Evolutionary conservation across 2,888 invertebrate genomes (phyloP), one percentile per base, ranked within the genome.

Genomic region (Drosophila monieri): DNA sequence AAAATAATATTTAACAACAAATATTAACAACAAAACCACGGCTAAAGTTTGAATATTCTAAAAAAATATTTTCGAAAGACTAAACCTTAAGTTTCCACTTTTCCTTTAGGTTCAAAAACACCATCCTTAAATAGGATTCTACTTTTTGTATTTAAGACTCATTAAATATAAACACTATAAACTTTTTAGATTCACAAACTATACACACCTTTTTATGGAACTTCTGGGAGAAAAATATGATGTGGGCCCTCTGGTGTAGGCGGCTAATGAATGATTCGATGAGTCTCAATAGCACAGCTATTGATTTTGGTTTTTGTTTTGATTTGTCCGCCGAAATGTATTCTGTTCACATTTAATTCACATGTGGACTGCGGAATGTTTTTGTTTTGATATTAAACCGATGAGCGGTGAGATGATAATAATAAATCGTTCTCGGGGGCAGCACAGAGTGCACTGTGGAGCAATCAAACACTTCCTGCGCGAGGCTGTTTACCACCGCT

Each of bases 131-230:
- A 25, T 2, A 25, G 1, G 8, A 25, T 25, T 8, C 8, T 8
- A 8, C 8, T 25, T 25, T 9, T 8, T 6, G 1, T 8, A 8
- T 27, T 8, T 9, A 27, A 2, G 27, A 9, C 27, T 9, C 27
- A 9, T 27, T 3, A 35, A 35, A 35, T 35, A 1, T 0, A 35
- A 35, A 6, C 43, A 39, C 23, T 32, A 23, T 37, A 10, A n/a
- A n/a, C n/a, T 4, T 41, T 9, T 6, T 35, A 47, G 9, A 27
- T 10, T 44, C 37, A 51, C 27, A 18, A 35, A n/a, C 5, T 35
- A 55, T 71, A 69, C 69, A 51, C 52, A 69, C 69, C 69, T 69
- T 69, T 71, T 61, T 37, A 23, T 1, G 51, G 18, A 48, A 62
- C 69, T 41, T 69, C 46, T 46, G 54, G 47, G 41, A 9, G 15